Evolutionary conservation across 2,888 invertebrate genomes (phyloP), one percentile per base, ranked within the genome.

Genomic region (Lepidochrysops patricia): DNA sequence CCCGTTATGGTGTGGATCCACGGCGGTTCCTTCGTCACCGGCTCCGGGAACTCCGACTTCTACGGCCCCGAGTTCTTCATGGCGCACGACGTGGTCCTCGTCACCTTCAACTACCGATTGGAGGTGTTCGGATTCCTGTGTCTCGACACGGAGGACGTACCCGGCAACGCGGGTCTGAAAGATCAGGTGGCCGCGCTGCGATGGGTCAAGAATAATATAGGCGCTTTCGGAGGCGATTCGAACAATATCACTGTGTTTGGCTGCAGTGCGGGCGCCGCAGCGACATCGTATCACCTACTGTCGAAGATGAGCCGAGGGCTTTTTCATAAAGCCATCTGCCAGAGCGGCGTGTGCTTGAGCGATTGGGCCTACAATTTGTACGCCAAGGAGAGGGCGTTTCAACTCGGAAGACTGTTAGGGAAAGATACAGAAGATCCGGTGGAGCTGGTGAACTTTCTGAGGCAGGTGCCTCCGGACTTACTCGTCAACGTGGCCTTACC

Each of bases 1-100:
- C 86, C 90, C 0, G 89, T 90, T 1, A 79, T 90, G 80, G 75
- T 90, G 26, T 90, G 89, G 89, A 88, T 90, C 29, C 90, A 90
- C 66, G 90, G 90, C 9, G 90, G 90, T 25, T 84, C 79, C 23
- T 90, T 88, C 65, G 84, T 88, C 70, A 87, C 89, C 9, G 90
- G 90, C 48, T 90, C 90, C 2, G 87, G 90, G 1, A 82, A 88
- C 69, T 84, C 85, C 0, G 86, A 89, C 64, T 84, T 77, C 62
- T 89, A 86, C 65, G 90, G 90, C 4, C 90, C 90, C 1, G 89
- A 89, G 54, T 90, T 84, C 68, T 79, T 90, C 60, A 79, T 90
- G 78, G 73, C 69, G 13, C 80, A 86, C 49, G 76, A 88, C 54
- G 72, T 88, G 15, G 69, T 89, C 34, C 73, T 90, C 56, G 88